Conservation (phyloP, 2,888 invertebrate species). For the Lithophane leautieri region DNA sequence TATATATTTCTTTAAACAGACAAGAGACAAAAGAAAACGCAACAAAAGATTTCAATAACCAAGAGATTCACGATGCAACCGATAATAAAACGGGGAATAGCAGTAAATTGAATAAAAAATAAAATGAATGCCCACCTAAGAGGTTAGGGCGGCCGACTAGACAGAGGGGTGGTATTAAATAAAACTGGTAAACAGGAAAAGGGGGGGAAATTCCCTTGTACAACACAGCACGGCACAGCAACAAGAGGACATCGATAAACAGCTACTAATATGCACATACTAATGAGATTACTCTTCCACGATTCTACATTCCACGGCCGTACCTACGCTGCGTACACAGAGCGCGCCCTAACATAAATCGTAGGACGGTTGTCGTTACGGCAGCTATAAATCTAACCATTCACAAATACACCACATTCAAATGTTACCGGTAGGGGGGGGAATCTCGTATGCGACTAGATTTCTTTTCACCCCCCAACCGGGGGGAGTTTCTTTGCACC, state of each 20-base stretch:
- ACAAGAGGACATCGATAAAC: constrained; percentile 67
- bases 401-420: constrained; percentile 88
- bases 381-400: constrained; percentile 85
- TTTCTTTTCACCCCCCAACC: constrained; percentile 53
- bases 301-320: constrained; percentile 52
- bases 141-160: constrained; percentile 36
- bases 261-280: constrained; percentile 68
- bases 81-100: constrained; percentile 43
- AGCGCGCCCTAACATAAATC: constrained; percentile 80
- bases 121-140: constrained; percentile 48
- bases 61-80: constrained; percentile 44
- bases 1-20: neutral
- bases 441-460: constrained; percentile 72
- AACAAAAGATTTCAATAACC: constrained; percentile 35
- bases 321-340: constrained; percentile 59
- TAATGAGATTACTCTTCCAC: constrained; percentile 66
- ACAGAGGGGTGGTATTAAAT: constrained; percentile 52
- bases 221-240: constrained; percentile 38
- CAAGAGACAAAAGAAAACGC: constrained; percentile 14
- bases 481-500: constrained; percentile 70
- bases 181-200: constrained; percentile 64
- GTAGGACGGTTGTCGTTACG: constrained; percentile 78
- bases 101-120: constrained; percentile 63
- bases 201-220: constrained; percentile 45
- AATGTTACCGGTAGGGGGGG: constrained; percentile 76